A percentile compares a stretch with the other conserved stretches of the same genome.
Evolutionary conservation across 2,888 invertebrate species (phyloP).

Genomic region (Drosophila diplacantha): DNA sequence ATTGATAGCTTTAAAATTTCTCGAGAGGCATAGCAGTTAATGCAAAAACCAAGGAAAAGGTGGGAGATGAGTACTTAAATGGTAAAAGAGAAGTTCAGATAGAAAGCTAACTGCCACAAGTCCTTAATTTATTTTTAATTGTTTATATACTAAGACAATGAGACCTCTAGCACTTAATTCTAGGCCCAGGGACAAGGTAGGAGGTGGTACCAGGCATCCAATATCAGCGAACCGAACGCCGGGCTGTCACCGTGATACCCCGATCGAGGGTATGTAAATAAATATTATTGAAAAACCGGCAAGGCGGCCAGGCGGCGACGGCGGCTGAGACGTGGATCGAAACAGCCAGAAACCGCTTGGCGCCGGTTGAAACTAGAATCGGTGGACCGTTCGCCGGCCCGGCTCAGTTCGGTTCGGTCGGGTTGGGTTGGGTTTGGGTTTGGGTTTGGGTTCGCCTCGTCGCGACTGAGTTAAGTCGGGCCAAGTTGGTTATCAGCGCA

Average conservation of each 20-base stretch:
- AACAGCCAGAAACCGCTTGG: constrained; percentile 62
- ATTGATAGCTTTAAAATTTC: too few relatives aligned
- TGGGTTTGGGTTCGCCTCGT: constrained; percentile 7
- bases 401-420: constrained; percentile 25
- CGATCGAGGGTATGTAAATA: constrained; percentile 40
- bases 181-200: too few relatives aligned
- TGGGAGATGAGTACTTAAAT: too few relatives aligned
- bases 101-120: background rate
- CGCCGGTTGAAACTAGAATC: constrained; percentile 68
- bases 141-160: background rate
- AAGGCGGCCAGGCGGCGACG: constrained; percentile 20
- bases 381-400: constrained; percentile 34
- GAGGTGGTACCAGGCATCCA: background rate
- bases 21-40: too few relatives aligned
- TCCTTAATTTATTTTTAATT: background rate
- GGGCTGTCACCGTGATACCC: constrained; percentile 17
- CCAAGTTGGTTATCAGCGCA: constrained; percentile 28
- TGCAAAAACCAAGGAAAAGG: too few relatives aligned
- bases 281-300: constrained; percentile 54
- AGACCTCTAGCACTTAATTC: too few relatives aligned
- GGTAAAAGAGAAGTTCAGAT: too few relatives aligned
- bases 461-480: constrained; percentile 21
- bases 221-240: background rate
- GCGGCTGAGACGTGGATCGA: constrained; percentile 22
- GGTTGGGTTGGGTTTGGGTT: constrained; percentile 11